A percentile compares a stretch with the other conserved stretches of the same genome.
phyloP scores from a whole-genome alignment of 2,888 invertebrate genomes.

The Rhamnusium bicolor region DNA sequence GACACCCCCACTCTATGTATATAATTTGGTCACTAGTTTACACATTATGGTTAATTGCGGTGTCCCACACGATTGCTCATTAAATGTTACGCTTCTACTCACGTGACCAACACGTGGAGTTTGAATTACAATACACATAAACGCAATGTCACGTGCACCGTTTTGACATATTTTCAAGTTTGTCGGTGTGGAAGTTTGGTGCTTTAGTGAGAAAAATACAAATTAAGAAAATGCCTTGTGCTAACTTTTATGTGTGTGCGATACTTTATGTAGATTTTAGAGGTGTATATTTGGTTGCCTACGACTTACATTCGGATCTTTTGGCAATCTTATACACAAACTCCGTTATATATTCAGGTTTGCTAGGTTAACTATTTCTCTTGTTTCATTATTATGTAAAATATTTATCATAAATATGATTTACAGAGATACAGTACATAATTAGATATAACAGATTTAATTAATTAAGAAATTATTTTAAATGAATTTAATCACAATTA shows the following conservation, averaged over 20 bases:
- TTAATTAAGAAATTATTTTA: no score
- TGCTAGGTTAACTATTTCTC: neutral
- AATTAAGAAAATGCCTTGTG: neutral
- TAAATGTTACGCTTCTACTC: constrained; percentile 68
- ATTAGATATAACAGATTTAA: no score
- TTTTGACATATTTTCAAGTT: constrained; percentile 36
- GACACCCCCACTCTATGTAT: constrained; percentile 67
- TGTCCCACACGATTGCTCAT: constrained; percentile 70
- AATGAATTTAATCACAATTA: no score
- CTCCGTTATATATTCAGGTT: neutral
- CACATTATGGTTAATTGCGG: constrained; percentile 73
- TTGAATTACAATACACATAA: constrained; percentile 40
- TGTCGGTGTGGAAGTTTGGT: constrained; percentile 8
- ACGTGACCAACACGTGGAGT: constrained; percentile 68
- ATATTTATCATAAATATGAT: no score
- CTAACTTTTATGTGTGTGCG: neutral
- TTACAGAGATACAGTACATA: no score
- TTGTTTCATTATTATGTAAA: no score
- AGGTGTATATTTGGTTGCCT: constrained; percentile 55
- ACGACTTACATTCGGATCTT: constrained; percentile 22
- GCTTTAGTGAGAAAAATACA: constrained; percentile 14
- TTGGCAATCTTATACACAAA: neutral
- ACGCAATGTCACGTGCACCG: constrained; percentile 38
- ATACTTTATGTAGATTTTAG: constrained; percentile 20
- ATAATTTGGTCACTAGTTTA: constrained; percentile 72